Base-by-base conservation (phyloP, 2,888 invertebrate genomes). In the Volucella zonaria region DNA sequence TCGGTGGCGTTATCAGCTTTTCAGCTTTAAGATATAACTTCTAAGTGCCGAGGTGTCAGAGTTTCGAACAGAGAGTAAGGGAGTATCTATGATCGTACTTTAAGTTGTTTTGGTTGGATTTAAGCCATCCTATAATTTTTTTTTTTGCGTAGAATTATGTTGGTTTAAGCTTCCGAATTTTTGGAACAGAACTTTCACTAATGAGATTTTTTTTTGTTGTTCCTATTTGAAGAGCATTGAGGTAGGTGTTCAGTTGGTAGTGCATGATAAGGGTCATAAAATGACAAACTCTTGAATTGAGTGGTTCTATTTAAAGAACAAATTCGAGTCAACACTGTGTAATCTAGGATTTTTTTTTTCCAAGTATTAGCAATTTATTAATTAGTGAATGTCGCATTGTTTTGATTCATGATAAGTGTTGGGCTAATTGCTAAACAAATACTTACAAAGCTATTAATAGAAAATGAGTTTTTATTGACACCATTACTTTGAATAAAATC, bases 1-100 rank as follows among this genome's bases (percentile, higher is more conserved):
- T n/a, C n/a, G 18, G 18, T 23, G 18, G 45, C 43, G 75, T 75
- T 83, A 83, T 79, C 83, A 83, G 70, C 23, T n/a, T 31, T 43
- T 43, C 59, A 74, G 61, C 31, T 45, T 61, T 43, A 56, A 64
- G 40, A n/a, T 47, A 54, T 40, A 43, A 54, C 47, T 40, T 47
- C 40, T 42, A 14, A 62, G 31, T 6, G 6, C 31, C 31, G 23
- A 4, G 23, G 23, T 23, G 23, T 23, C 23, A 3, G 23, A 23
- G 23, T 23, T 1, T 23, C 23, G 6, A 0, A 31, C 31, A 6
- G 6, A 31, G 38, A 8, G 9, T 10, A 52, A 12, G 23, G 18
- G 62, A n/a, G 14, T 47, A 42, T 45, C 49, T 67, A 38, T 18
- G 62, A 61, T 67, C 68, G 61, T 45, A 51, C 58, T 45, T 51